Conservation (phyloP, 92 coral and sea anemone species). For the Phenganax subtilis region DNA sequence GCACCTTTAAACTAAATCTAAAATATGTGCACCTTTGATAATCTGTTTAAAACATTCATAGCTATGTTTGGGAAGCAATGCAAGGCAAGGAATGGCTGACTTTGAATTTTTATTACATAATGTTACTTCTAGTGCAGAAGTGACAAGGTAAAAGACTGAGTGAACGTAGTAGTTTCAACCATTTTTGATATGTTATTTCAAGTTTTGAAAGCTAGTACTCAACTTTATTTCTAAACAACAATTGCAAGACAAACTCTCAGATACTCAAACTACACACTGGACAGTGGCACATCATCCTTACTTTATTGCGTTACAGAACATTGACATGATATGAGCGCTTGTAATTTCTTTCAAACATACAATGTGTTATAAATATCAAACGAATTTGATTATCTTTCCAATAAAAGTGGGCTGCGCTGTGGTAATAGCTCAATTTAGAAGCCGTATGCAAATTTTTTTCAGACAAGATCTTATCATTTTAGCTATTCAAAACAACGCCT, state of each 20-base stretch:
- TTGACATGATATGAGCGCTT: not conserved
- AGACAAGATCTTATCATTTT: slow-evolving; percentile 23
- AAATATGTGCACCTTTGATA: slow-evolving; percentile 14
- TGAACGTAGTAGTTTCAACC: not conserved
- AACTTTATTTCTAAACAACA: slow-evolving; percentile 1
- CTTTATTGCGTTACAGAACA: not conserved
- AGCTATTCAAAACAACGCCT: not conserved
- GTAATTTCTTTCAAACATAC: not conserved
- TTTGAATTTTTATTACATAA: not conserved
- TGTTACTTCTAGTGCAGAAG: no score
- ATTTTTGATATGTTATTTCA: no score
- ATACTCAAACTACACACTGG: not conserved
- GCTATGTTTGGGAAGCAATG: slow-evolving; percentile 1
- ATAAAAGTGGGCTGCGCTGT: slow-evolving; percentile 42
- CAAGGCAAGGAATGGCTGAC: not conserved
- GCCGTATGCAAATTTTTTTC: slow-evolving; percentile 33
- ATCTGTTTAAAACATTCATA: not conserved
- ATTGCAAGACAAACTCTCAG: not conserved
- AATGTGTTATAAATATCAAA: slow-evolving; percentile 16
- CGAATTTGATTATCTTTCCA: slow-evolving; percentile 31
- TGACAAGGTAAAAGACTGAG: not conserved
- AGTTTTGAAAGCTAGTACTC: not conserved
- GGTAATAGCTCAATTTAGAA: slow-evolving; percentile 33
- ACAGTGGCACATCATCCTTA: slow-evolving; percentile 2
- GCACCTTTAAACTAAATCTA: not conserved